phyloP scores from a whole-genome alignment of 2,113 vertebrate species.

The Sapajus apella region DNA sequence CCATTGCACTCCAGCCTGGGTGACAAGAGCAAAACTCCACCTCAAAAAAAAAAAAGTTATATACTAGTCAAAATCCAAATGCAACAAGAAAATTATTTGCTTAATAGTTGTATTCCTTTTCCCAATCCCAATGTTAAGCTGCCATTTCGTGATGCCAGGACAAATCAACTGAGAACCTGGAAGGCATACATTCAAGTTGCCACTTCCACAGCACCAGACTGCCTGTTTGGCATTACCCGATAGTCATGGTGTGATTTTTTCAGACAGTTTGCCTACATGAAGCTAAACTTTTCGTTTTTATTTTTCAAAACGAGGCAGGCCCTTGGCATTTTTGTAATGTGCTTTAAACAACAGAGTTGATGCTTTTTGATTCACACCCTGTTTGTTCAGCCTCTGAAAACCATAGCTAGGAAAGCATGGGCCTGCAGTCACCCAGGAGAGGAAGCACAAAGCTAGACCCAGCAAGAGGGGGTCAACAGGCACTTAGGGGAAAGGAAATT shows the following conservation, averaged over 20 bases:
- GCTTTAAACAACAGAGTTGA: background rate
- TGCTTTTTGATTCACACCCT: background rate
- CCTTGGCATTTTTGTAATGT: background rate
- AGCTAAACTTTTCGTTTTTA: background rate
- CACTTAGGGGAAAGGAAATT: background rate
- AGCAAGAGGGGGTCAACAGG: background rate
- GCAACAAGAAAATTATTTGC: background rate
- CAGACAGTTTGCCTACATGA: background rate
- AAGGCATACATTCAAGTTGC: background rate
- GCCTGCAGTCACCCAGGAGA: background rate
- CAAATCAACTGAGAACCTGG: background rate
- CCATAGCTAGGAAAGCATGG: background rate
- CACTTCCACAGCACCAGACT: background rate
- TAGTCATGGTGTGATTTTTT: background rate
- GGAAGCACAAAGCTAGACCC: background rate
- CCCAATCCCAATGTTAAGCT: background rate
- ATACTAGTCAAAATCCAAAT: background rate
- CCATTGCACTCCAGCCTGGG: no score
- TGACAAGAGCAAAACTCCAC: no score
- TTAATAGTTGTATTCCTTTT: background rate
- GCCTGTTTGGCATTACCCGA: background rate
- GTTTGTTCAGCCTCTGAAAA: background rate
- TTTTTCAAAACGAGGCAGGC: background rate
- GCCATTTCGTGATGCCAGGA: background rate
- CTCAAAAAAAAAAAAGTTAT: background rate